Conservation (phyloP, 2,797 vertebrate genomes). For the Pogoniulus pusillus region DNA sequence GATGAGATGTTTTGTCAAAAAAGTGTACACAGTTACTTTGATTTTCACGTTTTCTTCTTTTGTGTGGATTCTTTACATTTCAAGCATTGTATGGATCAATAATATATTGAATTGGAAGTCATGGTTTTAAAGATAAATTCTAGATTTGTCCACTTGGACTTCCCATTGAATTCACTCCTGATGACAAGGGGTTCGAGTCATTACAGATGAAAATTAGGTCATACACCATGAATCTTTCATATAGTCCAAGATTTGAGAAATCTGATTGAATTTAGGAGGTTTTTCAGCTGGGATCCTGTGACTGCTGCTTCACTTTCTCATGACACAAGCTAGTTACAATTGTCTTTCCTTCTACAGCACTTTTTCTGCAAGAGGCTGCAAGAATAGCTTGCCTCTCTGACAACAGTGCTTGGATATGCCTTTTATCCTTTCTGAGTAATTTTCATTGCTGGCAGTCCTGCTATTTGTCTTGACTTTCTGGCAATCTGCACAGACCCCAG, state of each 20-base stretch:
- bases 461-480: neutral
- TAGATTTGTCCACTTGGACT: neutral
- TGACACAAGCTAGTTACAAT: neutral
- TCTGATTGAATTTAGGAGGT: neutral
- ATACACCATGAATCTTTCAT: neutral
- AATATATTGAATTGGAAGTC: neutral
- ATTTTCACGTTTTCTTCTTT: neutral
- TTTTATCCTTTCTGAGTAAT: conserved; percentile 6
- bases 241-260: neutral
- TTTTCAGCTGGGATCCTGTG: neutral
- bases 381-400: neutral
- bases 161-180: neutral
- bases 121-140: neutral
- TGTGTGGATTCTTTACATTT: neutral
- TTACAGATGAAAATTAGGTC: neutral
- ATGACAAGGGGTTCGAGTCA: neutral
- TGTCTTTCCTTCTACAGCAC: neutral
- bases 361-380: neutral
- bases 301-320: neutral
- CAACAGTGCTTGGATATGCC: neutral
- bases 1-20: neutral
- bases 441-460: neutral
- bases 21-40: neutral
- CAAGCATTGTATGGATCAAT: neutral
- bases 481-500: neutral